Base-by-base conservation (phyloP, 2,797 vertebrate species). In the Schizopygopsis pylzovi region DNA sequence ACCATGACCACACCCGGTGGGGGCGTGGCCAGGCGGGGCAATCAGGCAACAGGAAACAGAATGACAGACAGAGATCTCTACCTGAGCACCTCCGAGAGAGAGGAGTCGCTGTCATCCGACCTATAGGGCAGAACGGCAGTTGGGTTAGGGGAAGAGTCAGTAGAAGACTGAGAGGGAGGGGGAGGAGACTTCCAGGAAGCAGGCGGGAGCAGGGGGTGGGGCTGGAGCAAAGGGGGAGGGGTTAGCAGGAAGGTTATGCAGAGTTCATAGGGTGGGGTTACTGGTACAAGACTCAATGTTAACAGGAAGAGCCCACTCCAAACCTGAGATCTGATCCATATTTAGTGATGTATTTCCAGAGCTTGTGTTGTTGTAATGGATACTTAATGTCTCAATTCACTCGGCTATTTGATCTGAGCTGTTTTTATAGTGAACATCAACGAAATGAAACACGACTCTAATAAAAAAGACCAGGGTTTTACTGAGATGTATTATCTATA, bases 101-200 rank as follows among this genome's bases (percentile, higher is more conserved):
- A 99, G 97, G 97, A 98, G 95, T 99, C 98, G 96, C 98, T 99
- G 97, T 99, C 98, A 96, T 99, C 98, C 93, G 97, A 99, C 98
- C 98, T 99, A 97, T 92, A 96, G 97, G 94, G 97, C 96, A 98
- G 96, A 98, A 97, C 97, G 96, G 97, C 95, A 97, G 97, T 96
- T 94, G 96, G 96, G 95, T 96, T 96, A 96, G 87, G 93, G 94
- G 94, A 68, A 52, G 75, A 85, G 87, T 89, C 72, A 85, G 86
- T 87, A 82, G 80, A 84, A 89, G 89, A 90, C 82, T 88, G 88
- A 89, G 85, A 88, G 87, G 84, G 91, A 93, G 91, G 92, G 92
- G 86, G 77, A 85, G 83, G 79, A 59, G 81, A 13, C 67, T 82
- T 39, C 25, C 33, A 56, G 47, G 83, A 73, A 87, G 87, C 82